A percentile compares a stretch with the other conserved stretches of the same genome.
Evolutionary conservation across 2,797 vertebrate genomes (phyloP).

Genomic region (Gobionotothen gibberifrons): DNA sequence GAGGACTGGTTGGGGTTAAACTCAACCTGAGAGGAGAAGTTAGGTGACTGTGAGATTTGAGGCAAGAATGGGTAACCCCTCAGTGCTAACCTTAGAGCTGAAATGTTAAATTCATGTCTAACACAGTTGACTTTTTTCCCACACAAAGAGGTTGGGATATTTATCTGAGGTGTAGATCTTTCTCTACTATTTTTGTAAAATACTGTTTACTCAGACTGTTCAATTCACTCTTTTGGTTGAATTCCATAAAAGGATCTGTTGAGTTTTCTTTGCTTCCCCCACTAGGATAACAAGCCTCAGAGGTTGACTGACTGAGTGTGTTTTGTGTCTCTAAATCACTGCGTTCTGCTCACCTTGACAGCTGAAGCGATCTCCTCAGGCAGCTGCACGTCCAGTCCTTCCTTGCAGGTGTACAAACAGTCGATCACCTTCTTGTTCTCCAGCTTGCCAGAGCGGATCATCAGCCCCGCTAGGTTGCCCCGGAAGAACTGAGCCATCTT

Average conservation of each 20-base stretch:
- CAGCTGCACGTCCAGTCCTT: conserved; percentile 92
- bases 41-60: neutral
- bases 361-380: conserved; percentile 87
- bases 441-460: conserved; percentile 93
- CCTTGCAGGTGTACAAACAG: conserved; percentile 98
- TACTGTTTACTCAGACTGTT: neutral
- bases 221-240: neutral
- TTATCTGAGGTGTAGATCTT: neutral
- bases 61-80: no score
- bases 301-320: neutral
- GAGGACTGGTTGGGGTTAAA: conserved; percentile 91
- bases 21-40: conserved; percentile 85
- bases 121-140: no score
- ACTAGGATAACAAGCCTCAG: neutral
- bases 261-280: neutral
- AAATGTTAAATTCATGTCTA: no score
- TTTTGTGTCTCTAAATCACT: conserved; percentile 2
- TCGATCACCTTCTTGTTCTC: conserved; percentile 98
- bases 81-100: no score
- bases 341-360: conserved; percentile 86
- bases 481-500: conserved; percentile 96
- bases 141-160: no score
- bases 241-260: neutral
- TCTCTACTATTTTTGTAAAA: neutral
- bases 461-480: conserved; percentile 94